phyloP scores from a whole-genome alignment of 2,797 vertebrate genomes.

The Notamacropus eugenii region DNA sequence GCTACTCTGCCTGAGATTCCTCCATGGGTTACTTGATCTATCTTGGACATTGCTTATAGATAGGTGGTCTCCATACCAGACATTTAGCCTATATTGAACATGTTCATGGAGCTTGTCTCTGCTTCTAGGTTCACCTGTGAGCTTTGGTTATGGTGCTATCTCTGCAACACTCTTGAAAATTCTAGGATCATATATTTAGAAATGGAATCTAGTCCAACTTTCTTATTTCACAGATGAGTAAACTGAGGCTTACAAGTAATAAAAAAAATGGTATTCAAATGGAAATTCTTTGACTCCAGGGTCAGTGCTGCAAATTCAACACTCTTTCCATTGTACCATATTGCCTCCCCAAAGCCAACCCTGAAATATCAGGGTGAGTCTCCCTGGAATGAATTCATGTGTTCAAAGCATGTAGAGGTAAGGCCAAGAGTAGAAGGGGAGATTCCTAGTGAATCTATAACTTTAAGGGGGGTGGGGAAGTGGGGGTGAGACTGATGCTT shows the following conservation, averaged over 20 bases:
- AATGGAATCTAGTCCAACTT: background rate
- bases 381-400: too few relatives aligned
- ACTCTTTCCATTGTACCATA: background rate
- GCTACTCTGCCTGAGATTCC: background rate
- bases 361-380: too few relatives aligned
- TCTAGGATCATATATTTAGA: background rate
- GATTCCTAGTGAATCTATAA: too few relatives aligned
- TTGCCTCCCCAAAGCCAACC: background rate
- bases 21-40: background rate
- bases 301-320: background rate
- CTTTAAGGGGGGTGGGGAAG: too few relatives aligned
- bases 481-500: too few relatives aligned
- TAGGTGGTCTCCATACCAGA: background rate
- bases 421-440: too few relatives aligned
- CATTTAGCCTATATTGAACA: background rate
- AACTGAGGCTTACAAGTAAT: background rate
- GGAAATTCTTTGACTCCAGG: background rate
- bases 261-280: background rate
- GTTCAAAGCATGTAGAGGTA: too few relatives aligned
- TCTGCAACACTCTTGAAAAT: background rate
- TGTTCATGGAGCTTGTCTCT: background rate
- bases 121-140: background rate
- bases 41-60: background rate
- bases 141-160: background rate
- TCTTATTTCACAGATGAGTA: background rate